phyloP scores from a whole-genome alignment of 2,797 vertebrate species.

The Iguana delicatissima region DNA sequence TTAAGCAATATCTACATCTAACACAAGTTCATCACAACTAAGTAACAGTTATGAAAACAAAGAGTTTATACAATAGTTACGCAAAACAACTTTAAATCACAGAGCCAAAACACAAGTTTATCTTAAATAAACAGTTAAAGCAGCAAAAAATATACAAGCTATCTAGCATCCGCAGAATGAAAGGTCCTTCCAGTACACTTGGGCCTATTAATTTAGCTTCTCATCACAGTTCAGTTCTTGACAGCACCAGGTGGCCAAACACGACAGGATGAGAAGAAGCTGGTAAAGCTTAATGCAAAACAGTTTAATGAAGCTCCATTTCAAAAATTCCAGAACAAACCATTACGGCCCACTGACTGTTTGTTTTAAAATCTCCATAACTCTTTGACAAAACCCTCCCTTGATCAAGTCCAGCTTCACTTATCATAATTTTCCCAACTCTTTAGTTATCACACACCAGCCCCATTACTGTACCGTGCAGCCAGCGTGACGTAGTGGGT shows the following conservation, averaged over 20 bases:
- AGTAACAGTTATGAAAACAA: background rate
- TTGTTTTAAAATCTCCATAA: background rate
- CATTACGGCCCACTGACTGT: background rate
- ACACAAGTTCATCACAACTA: no score
- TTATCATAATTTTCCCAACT: background rate
- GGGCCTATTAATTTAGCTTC: background rate
- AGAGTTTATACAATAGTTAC: background rate
- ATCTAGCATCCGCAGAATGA: background rate
- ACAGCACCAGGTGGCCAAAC: background rate
- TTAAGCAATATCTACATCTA: background rate
- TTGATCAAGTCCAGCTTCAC: background rate
- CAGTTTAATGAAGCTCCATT: background rate
- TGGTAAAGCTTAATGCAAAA: background rate
- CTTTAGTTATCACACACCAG: no score
- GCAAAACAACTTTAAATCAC: background rate
- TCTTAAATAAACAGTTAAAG: background rate
- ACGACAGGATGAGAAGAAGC: background rate
- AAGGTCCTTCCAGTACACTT: background rate
- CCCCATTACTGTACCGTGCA: background rate
- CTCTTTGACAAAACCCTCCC: background rate
- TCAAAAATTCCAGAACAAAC: background rate
- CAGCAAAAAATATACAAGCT: background rate
- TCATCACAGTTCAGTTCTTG: background rate
- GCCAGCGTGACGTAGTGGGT: no score
- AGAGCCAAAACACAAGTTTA: background rate